phyloP scores from a whole-genome alignment of 1,140 invertebrate species.

The Augochlora pura region DNA sequence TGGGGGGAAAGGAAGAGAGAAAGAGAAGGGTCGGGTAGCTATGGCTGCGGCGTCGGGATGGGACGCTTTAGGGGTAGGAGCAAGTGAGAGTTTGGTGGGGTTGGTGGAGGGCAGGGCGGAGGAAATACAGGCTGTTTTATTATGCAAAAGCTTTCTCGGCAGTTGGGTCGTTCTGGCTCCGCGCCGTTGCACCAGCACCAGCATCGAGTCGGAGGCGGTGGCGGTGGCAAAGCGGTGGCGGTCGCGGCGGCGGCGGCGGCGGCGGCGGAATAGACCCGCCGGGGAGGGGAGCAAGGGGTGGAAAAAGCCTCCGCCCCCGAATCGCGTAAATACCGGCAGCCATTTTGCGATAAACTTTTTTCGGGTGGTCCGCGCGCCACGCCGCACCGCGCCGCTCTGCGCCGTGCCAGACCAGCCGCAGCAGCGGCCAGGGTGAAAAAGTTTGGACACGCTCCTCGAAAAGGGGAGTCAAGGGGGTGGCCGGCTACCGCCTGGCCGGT shows the following conservation, averaged over 20 bases:
- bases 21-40: constrained; percentile 38
- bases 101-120: constrained; percentile 46
- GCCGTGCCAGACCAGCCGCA: constrained; percentile 8
- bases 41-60: constrained; percentile 47
- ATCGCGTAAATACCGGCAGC: constrained; percentile 80
- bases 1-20: constrained; percentile 7
- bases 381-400: constrained; percentile 9
- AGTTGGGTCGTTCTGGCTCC: constrained; percentile 76
- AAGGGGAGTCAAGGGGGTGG: constrained; percentile 39
- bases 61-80: constrained; percentile 21
- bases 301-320: constrained; percentile 78
- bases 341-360: constrained; percentile 81
- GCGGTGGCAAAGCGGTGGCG: constrained; percentile 53
- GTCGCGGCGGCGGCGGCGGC: constrained; percentile 20
- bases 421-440: constrained; percentile 50
- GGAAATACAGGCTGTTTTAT: constrained; percentile 78
- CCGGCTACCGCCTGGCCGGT: neutral
- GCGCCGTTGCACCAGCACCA: constrained; percentile 69
- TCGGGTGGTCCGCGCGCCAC: constrained; percentile 51
- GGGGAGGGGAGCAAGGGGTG: constrained; percentile 64
- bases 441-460: constrained; percentile 59
- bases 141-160: constrained; percentile 80
- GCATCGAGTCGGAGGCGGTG: constrained; percentile 55
- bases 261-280: constrained; percentile 46
- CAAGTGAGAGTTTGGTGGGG: constrained; percentile 51